Evolutionary conservation across 2,113 vertebrate genomes (phyloP).

Genomic region (cattle (Bos taurus)): DNA sequence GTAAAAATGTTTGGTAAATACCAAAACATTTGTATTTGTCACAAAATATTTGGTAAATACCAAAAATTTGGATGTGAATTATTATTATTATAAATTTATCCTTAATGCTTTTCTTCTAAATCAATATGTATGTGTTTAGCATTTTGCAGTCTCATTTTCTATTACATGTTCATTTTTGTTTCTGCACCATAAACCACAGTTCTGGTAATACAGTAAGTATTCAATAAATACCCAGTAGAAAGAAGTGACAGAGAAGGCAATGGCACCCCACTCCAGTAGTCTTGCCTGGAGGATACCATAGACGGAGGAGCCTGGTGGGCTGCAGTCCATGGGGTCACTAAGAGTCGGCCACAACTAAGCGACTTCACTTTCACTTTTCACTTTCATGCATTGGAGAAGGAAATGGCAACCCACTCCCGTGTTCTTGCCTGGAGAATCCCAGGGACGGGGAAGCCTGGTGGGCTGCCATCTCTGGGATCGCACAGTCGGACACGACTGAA

Average conservation of each 20-base stretch:
- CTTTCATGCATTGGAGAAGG: too few relatives aligned
- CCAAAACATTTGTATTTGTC: background rate
- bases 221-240: background rate
- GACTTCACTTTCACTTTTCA: too few relatives aligned
- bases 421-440: too few relatives aligned
- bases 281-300: background rate
- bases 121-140: background rate
- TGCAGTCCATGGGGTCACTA: too few relatives aligned
- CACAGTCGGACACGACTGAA: background rate
- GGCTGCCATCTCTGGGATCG: background rate
- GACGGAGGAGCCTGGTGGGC: too few relatives aligned
- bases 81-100: background rate
- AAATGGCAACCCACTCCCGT: too few relatives aligned
- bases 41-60: conserved; percentile 39
- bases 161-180: background rate
- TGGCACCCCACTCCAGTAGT: background rate
- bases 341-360: too few relatives aligned
- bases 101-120: background rate
- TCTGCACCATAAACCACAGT: background rate
- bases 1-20: conserved; percentile 47
- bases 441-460: background rate
- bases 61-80: background rate
- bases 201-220: background rate
- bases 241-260: background rate
- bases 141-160: conserved; percentile 32